Base-by-base conservation (phyloP, 2,113 vertebrate species). In the Gymnarchus niloticus region DNA sequence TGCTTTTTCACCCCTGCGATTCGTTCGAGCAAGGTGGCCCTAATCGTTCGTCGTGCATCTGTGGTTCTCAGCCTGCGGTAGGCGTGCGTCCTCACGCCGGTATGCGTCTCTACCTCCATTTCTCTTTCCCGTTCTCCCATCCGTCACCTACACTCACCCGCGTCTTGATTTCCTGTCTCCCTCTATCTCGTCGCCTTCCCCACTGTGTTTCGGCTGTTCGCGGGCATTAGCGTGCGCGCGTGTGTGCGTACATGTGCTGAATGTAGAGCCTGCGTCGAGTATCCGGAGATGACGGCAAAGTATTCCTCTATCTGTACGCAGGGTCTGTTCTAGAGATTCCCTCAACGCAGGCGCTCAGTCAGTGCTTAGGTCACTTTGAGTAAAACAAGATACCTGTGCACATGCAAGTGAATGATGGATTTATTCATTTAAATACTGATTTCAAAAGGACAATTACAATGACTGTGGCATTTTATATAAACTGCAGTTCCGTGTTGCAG, bases 281-380 rank as follows among this genome's bases (percentile, higher is more conserved):
- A n/a, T 48, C 76, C 44, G 33, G n/a, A 19, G 44, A 48, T 8
- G 76, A 78, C 9, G 19, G 76, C 41, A 19, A 77, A 77, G 41
- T 12, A 6, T 10, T 37, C 73, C 19, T 33, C 73, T n/a, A 17
- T 48, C 73, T 48, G 17, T 77, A 33, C 95, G 96, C 95, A 96
- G 95, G 94, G 96, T 95, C 95, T 94, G 96, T 95, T 95, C 97
- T 95, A 96, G 95, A 95, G 95, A 97, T 95, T n/a, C n/a, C n/a
- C 96, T 96, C 95, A 21, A 48, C 76, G 95, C 96, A 94, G 94
- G 96, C 93, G 96, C 95, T 96, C 96, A 96, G 95, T 96, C 95
- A 95, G 97, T 96, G 95, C 96, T 96, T 12, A 97, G 97, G 96
- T 97, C 96, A 93, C 95, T 96, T 96, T 95, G 97, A 96, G 97